Conservation (phyloP, 2,888 invertebrate genomes). For the Drymonia ruficornis region DNA sequence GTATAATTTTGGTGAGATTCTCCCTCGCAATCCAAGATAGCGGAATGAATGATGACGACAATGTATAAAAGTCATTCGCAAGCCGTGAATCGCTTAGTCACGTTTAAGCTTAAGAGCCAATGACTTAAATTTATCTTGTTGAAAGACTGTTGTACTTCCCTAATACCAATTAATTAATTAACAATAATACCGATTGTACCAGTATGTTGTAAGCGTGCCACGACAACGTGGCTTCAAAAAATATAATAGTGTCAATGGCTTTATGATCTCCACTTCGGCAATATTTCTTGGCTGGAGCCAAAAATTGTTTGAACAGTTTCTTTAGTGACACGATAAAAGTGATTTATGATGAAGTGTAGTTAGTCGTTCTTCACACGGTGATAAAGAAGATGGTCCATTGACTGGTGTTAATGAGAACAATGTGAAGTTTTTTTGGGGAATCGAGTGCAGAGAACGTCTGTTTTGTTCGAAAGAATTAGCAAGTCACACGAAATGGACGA, state of each 20-base stretch:
- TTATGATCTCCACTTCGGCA: conserved; percentile 1
- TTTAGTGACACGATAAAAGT: conserved; percentile 29
- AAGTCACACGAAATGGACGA: conserved; percentile 25
- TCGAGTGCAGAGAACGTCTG: conserved; percentile 16
- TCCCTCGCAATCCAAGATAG: neutral
- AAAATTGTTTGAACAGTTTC: conserved; percentile 15
- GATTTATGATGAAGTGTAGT: conserved; percentile 28
- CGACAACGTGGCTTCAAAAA: neutral
- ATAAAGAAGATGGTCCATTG: conserved; percentile 18
- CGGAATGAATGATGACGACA: neutral
- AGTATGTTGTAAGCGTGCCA: neutral
- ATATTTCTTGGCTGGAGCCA: conserved; percentile 4
- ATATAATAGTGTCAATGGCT: conserved; percentile 12
- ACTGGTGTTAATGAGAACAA: conserved; percentile 23
- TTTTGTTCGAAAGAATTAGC: conserved; percentile 20
- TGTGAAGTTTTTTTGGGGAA: conserved; percentile 14
- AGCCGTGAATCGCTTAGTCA: conserved; percentile 31
- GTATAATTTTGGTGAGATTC: conserved; percentile 6
- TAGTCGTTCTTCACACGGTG: conserved; percentile 19
- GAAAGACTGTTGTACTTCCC: neutral
- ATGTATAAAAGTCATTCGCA: conserved; percentile 26
- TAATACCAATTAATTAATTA: conserved; percentile 14
- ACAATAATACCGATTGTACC: conserved; percentile 6
- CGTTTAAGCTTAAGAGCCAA: conserved; percentile 13
- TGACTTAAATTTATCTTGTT: conserved; percentile 12